Conservation (phyloP, 35 echinoderm and acorn worm genomes). For the Eucidaris tribuloides region DNA sequence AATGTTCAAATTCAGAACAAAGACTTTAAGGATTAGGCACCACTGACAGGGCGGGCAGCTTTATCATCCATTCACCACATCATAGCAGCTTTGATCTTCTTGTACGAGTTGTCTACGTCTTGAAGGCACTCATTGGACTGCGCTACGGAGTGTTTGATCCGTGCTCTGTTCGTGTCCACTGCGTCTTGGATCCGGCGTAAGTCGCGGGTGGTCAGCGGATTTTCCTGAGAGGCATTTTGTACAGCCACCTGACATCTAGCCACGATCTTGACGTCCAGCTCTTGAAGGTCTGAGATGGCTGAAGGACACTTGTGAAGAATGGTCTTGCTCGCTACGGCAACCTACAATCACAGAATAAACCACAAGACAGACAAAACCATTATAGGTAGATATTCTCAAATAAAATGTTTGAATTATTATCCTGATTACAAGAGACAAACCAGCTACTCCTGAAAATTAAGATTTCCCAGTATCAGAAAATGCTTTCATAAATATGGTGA, state of each 20-base stretch:
- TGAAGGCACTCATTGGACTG: constrained; percentile 39
- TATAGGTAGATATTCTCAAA: no score
- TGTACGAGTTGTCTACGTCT: constrained; percentile 75
- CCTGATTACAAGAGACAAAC: no score
- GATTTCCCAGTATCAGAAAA: no score
- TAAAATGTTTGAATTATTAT: no score
- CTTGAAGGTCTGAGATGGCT: constrained; percentile 35
- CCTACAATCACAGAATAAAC: constrained; percentile 24
- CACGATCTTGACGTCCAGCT: constrained; percentile 59
- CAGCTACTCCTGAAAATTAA: no score
- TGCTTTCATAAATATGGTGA: no score
- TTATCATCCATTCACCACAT: no score
- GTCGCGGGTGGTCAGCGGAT: constrained; percentile 25
- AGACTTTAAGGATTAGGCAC: no score
- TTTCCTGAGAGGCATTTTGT: background rate
- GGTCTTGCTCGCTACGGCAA: constrained; percentile 60
- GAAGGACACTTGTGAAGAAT: constrained; percentile 51
- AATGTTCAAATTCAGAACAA: no score
- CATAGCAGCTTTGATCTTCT: constrained; percentile 86
- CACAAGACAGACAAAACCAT: no score
- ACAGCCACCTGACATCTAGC: constrained; percentile 12
- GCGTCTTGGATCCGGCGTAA: constrained; percentile 39
- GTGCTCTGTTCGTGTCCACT: constrained; percentile 73
- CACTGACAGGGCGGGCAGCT: no score
- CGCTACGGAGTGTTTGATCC: constrained; percentile 60